These are phyloP conservation scores for Chrysomela aeneicollis DNA, from an alignment of 2,888 invertebrate genomes.

Conservation along the genomic window DNA sequence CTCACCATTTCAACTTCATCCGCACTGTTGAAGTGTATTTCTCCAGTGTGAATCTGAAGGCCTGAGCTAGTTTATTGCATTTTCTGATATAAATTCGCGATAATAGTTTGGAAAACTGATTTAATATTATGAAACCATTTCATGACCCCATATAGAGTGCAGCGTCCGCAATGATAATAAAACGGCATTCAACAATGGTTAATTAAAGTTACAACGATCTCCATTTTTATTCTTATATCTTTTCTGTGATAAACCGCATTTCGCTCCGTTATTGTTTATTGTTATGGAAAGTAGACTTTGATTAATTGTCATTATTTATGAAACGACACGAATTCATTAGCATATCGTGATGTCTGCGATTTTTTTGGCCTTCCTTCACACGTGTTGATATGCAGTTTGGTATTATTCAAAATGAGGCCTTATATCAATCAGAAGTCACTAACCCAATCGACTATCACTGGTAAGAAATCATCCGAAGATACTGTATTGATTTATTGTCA, in stretches of 20 bases:
- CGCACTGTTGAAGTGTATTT: no score
- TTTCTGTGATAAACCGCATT: conserved; percentile 22
- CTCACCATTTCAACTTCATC: no score
- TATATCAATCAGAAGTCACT: no score
- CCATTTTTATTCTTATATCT: conserved; percentile 20
- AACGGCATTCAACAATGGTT: conserved; percentile 23
- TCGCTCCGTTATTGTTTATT: conserved; percentile 28
- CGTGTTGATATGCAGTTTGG: background rate
- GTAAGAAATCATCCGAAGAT: no score
- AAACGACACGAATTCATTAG: conserved; percentile 18
- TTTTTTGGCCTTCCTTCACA: conserved; percentile 4
- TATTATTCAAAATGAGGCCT: background rate
- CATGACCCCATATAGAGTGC: conserved; percentile 1
- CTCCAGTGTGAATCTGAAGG: no score
- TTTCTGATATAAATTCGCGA: background rate
- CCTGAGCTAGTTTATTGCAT: background rate
- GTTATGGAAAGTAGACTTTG: conserved; percentile 23
- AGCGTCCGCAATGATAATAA: conserved; percentile 10
- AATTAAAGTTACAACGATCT: conserved; percentile 25
- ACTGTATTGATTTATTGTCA: no score
- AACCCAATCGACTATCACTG: no score
- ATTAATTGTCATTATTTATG: conserved; percentile 24
- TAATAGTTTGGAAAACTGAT: background rate
- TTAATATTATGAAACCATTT: background rate
- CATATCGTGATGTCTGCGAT: conserved; percentile 21